Evolutionary conservation across 2,113 vertebrate genomes (phyloP).

Genomic region (Gallinago paraguaiae): DNA sequence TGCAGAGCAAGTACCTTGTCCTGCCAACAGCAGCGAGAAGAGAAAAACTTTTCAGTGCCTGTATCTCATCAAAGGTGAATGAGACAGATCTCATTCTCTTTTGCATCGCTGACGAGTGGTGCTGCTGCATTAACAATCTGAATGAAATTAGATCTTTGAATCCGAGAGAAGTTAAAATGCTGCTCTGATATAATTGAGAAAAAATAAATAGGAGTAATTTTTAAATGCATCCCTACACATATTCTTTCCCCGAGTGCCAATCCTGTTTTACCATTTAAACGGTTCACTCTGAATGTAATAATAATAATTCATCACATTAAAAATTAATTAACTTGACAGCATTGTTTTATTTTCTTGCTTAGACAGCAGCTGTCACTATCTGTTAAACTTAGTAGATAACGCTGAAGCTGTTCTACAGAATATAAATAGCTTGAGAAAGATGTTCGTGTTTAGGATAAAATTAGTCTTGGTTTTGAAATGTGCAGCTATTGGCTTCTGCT

Average conservation of each 20-base stretch:
- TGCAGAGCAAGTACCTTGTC: neutral
- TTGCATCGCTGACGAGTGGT: neutral
- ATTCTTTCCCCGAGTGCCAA: neutral
- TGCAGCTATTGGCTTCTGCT: neutral
- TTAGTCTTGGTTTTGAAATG: neutral
- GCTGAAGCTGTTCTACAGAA: neutral
- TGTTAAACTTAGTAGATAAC: constrained; percentile 15
- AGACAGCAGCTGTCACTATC: constrained; percentile 44
- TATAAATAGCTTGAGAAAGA: constrained; percentile 38
- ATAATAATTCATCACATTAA: constrained; percentile 35
- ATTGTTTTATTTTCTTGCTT: constrained; percentile 47
- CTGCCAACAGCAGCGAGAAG: neutral
- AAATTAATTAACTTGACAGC: constrained; percentile 49
- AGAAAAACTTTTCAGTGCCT: neutral
- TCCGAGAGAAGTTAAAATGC: neutral
- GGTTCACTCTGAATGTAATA: neutral
- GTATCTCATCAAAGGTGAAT: neutral
- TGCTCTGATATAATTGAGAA: neutral
- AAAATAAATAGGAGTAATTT: neutral
- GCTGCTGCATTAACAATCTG: neutral
- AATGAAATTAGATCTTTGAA: neutral
- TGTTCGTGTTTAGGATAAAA: neutral
- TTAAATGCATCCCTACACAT: neutral
- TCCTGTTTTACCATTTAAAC: neutral
- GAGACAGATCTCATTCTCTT: neutral